Base-by-base conservation (phyloP, 2,888 invertebrate genomes). In the Platerodrilus igneus region DNA sequence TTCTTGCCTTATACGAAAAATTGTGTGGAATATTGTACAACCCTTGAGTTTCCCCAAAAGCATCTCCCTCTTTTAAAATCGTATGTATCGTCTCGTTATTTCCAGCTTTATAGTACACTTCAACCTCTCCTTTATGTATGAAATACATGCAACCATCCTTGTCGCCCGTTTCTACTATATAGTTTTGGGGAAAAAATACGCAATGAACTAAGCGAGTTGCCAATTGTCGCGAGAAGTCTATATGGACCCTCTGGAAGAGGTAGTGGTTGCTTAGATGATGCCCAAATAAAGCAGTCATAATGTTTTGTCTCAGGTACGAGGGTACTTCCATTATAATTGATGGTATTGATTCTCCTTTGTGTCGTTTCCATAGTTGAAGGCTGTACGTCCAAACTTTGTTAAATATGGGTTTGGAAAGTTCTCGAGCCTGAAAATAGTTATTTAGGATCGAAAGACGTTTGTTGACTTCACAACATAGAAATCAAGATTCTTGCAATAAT, bases 351-450 rank as follows among this genome's bases (percentile, higher is more conserved):
- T 66, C 69, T 2, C 75, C 75, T 53, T 71, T 70, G 48, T 74
- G 73, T 17, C 72, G 59, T 28, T 71, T 70, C 74, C 75, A 75
- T 14, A 75, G 54, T 21, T 73, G 67, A 1, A 70, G 59, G 0
- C 72, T 73, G 32, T 75, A 75, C 34, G 70, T 70, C 72, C 73
- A 73, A 68, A 74, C 71, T 53, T 74, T 74, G 37, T 64, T 65
- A 68, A 72, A 69, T 50, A 57, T 44, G 14, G 47, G 37, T 22
- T 50, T 47, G 3, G 57, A 57, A 30, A 57, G 32, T 2, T 46
- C 44, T 10, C 45, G 42, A 28, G 45, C 42, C 54, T 53, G 20
- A n/a, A n/a, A n/a, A n/a, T n/a, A n/a, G n/a, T n/a, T n/a, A n/a
- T n/a, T n/a, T n/a, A n/a, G n/a, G n/a, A n/a, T n/a, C n/a, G n/a